These are phyloP conservation scores for Manis javanica DNA, from an alignment of 2,797 vertebrate genomes.

Conservation along the genomic window DNA sequence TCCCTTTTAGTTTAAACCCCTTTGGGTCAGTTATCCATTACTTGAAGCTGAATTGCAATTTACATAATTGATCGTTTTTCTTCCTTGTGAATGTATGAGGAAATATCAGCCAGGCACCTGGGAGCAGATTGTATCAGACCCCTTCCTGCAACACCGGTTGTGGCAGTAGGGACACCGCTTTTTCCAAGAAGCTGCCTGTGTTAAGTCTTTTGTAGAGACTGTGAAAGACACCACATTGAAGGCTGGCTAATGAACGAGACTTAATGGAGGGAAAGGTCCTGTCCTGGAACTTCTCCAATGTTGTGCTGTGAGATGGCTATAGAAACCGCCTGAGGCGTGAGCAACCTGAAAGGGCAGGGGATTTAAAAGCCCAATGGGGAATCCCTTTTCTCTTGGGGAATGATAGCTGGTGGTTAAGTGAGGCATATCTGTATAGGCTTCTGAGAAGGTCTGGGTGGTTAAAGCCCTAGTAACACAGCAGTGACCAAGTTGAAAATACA, in stretches of 20 bases:
- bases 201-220: background rate
- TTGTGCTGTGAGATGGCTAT: background rate
- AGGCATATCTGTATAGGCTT: background rate
- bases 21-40: background rate
- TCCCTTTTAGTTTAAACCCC: background rate
- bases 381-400: background rate
- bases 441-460: background rate
- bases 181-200: background rate
- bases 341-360: background rate
- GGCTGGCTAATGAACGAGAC: background rate
- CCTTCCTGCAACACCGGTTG: background rate
- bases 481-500: background rate
- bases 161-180: background rate
- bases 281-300: background rate
- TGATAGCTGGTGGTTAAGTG: background rate
- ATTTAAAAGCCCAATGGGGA: background rate
- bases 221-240: background rate
- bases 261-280: background rate
- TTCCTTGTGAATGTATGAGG: background rate
- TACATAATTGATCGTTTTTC: background rate
- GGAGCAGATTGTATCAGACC: background rate
- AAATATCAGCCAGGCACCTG: background rate
- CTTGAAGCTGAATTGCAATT: background rate
- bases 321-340: background rate
- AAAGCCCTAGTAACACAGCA: background rate